phyloP scores from a whole-genome alignment of 2,113 vertebrate species.

The Hemichromis elongatus region DNA sequence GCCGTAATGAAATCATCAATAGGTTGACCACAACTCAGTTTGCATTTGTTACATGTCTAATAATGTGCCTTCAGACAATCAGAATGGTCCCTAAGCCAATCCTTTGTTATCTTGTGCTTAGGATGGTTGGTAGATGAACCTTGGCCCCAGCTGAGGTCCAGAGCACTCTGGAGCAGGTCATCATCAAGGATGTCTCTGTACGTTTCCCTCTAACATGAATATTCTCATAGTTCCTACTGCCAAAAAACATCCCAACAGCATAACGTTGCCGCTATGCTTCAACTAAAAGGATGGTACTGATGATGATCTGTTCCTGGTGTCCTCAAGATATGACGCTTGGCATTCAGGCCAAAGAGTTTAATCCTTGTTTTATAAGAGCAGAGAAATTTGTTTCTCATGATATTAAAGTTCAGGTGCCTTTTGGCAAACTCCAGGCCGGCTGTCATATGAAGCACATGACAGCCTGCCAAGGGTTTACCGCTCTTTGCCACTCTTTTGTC shows the following conservation, averaged over 20 bases:
- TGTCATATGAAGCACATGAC: background rate
- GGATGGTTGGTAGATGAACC: background rate
- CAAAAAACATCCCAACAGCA: background rate
- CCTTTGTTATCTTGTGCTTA: background rate
- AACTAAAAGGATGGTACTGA: background rate
- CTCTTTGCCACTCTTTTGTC: background rate
- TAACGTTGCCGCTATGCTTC: background rate
- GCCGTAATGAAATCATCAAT: background rate
- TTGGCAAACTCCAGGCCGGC: background rate
- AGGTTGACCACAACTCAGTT: background rate
- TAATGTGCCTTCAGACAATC: background rate
- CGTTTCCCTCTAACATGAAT: background rate
- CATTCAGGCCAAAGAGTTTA: background rate
- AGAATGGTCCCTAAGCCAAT: background rate
- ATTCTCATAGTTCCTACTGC: background rate
- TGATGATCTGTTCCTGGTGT: background rate
- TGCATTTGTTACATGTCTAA: background rate
- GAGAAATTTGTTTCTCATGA: background rate
- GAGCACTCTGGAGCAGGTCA: background rate
- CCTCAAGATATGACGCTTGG: background rate
- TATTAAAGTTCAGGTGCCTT: background rate
- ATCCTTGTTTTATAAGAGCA: background rate
- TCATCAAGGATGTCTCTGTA: background rate
- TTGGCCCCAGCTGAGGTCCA: background rate
- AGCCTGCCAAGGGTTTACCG: background rate